Evolutionary conservation across 2,797 vertebrate genomes (phyloP).

Genomic region (Taenioides sp.): DNA sequence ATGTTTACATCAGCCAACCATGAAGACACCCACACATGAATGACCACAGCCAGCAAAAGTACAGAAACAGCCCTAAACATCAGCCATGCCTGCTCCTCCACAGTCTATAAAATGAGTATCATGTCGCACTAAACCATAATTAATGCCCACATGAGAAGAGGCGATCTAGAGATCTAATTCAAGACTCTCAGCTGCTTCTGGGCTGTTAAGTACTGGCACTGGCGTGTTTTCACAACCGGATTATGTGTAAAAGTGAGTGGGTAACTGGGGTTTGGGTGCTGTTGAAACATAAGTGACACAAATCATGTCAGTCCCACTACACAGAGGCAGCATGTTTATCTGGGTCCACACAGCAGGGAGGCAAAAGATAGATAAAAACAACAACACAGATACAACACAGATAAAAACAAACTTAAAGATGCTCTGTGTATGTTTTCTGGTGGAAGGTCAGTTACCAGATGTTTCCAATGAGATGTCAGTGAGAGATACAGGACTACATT

Average conservation of each 20-base stretch:
- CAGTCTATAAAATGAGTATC: conserved; percentile 47
- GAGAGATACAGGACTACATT: no score
- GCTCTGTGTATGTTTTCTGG: no score
- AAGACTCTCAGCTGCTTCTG: conserved; percentile 21
- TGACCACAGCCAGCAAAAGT: conserved; percentile 15
- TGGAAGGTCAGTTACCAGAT: no score
- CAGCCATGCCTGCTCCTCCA: conserved; percentile 23
- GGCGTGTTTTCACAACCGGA: conserved; percentile 13
- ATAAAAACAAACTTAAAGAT: background rate
- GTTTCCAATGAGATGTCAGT: no score
- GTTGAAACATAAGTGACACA: conserved; percentile 15
- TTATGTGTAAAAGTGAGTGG: conserved; percentile 9
- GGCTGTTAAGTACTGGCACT: conserved; percentile 10
- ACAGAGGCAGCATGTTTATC: background rate
- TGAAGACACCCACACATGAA: conserved; percentile 30
- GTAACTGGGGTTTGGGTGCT: background rate
- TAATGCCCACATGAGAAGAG: conserved; percentile 54
- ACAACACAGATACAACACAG: background rate
- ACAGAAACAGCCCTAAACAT: conserved; percentile 13
- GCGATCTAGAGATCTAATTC: conserved; percentile 32
- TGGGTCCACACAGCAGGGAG: conserved; percentile 2
- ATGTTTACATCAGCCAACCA: conserved; percentile 35
- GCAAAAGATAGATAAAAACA: no score
- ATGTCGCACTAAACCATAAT: conserved; percentile 48
- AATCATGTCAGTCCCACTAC: conserved; percentile 14